Percentiles rank a stretch among this genome's conserved stretches.
Conservation (phyloP, 2,888 invertebrate genomes). For the Xestia rhomboidea region DNA sequence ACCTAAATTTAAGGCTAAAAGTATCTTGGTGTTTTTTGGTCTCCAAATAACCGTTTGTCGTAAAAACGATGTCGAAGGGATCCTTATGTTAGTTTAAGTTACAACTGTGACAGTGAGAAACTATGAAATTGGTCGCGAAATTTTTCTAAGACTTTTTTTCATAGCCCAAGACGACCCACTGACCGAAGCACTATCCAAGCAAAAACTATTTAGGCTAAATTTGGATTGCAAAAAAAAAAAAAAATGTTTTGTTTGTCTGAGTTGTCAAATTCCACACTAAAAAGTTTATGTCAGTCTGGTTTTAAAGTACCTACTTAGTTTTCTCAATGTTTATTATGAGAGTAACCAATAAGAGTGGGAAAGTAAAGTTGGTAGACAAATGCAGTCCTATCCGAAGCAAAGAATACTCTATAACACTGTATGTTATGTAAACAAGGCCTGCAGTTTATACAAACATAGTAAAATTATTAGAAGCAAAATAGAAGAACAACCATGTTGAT, state of each 20-base stretch:
- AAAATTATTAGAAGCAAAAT: background rate
- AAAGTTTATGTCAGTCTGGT: background rate
- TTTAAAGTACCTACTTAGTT: background rate
- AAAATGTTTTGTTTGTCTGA: too few species aligned
- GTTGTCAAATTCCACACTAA: background rate
- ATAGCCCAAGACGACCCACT: too few species aligned
- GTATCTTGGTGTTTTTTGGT: too few species aligned
- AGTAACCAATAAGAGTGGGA: background rate
- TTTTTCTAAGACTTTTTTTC: too few species aligned
- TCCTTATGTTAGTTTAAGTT: too few species aligned
- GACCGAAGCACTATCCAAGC: background rate
- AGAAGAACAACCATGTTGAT: conserved; percentile 27
- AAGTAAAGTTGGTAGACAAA: background rate
- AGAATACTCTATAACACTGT: background rate
- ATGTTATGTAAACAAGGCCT: conserved; percentile 28
- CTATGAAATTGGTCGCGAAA: too few species aligned
- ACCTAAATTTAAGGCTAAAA: too few species aligned
- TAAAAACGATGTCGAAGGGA: too few species aligned
- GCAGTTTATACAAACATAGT: background rate
- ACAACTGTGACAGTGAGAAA: too few species aligned
- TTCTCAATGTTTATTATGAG: background rate
- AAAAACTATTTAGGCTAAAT: background rate
- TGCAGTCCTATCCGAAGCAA: background rate
- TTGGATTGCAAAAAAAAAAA: background rate
- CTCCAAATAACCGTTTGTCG: too few species aligned